Evolutionary conservation across 2,888 invertebrate genomes (phyloP), one percentile per base, ranked within the genome.

Genomic region (Omphaloscelis lunosa): DNA sequence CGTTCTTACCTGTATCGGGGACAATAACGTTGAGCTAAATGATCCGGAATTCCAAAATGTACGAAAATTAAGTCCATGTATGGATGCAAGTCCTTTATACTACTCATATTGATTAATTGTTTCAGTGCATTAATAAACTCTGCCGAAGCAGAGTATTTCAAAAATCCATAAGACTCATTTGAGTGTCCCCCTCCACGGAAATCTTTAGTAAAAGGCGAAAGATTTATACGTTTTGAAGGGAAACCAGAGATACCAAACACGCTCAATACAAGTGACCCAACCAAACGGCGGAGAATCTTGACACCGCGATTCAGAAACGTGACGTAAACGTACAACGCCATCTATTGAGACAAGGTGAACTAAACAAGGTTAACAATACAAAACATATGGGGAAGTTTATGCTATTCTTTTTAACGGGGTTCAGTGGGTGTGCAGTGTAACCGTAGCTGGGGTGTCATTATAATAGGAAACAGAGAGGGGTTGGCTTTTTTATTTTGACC

Each of bases 151-250:
- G 51, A 80, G 80, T 66, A 61, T 66, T 80, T 41, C 80, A 80
- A 84, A 80, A 80, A 80, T 80, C 9, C 23, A 0, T n/a, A 23
- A 97, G 97, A 97, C 97, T 97, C 97, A 97, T 98, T 97, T 97
- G 97, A 97, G 97, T 97, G 97, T 96, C 96, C 97, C 97, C 97
- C 97, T 97, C 97, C 97, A 97, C 97, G 97, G 97, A 97, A 97
- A 98, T 97, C 97, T 97, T 97, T 97, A 98, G 97, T 97, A 97
- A 97, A 97, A 97, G 97, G 97, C 97, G 97, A 98, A 98, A 97
- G 97, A 97, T 98, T 97, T 98, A 97, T 97, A 93, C 97, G 97
- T 97, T 93, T 94, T 97, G 97, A 97, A 97, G 97, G 97, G 97
- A 97, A 97, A 96, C 97, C 97, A 97, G 97, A 97, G 85, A 67